A percentile compares a stretch with the other conserved stretches of the same genome.
Conservation (phyloP, 2,113 vertebrate genomes). For the Polyodon spathula region DNA sequence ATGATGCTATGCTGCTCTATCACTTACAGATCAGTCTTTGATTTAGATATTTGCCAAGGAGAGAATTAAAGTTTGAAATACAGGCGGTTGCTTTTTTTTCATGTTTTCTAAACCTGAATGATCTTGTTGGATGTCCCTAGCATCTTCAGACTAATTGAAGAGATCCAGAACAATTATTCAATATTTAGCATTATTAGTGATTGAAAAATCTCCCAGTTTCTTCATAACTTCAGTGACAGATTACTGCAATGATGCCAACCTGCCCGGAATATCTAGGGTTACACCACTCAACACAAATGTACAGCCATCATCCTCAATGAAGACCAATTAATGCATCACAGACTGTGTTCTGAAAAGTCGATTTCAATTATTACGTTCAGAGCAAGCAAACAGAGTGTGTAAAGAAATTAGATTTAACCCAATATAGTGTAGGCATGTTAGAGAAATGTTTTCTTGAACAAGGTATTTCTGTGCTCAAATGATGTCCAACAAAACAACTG, state of each 20-base stretch:
- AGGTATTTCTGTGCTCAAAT: too few relatives aligned
- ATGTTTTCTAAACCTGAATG: constrained; percentile 7
- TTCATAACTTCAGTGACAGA: constrained; percentile 6
- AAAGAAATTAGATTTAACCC: constrained; percentile 16
- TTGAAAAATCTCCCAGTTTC: constrained; percentile 9
- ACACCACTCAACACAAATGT: constrained; percentile 1
- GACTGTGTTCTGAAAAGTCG: constrained; percentile 20
- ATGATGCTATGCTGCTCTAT: too few relatives aligned
- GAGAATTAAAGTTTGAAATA: background rate
- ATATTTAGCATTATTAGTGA: constrained; percentile 12
- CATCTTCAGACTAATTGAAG: constrained; percentile 15
- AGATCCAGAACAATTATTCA: constrained; percentile 11
- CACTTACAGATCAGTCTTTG: background rate
- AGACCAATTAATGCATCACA: constrained; percentile 23
- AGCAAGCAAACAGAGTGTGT: constrained; percentile 18
- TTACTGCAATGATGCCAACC: constrained; percentile 1
- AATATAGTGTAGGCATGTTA: background rate
- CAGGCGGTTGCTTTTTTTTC: background rate
- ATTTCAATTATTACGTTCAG: constrained; percentile 24
- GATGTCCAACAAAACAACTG: too few relatives aligned
- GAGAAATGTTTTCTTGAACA: constrained; percentile 24
- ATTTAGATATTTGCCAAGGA: background rate
- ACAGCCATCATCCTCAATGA: constrained; percentile 17
- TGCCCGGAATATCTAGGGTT: constrained; percentile 6
- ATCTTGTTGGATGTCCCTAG: constrained; percentile 5